Conservation (phyloP, 2,797 vertebrate species). For the Ceyx erithaca region DNA sequence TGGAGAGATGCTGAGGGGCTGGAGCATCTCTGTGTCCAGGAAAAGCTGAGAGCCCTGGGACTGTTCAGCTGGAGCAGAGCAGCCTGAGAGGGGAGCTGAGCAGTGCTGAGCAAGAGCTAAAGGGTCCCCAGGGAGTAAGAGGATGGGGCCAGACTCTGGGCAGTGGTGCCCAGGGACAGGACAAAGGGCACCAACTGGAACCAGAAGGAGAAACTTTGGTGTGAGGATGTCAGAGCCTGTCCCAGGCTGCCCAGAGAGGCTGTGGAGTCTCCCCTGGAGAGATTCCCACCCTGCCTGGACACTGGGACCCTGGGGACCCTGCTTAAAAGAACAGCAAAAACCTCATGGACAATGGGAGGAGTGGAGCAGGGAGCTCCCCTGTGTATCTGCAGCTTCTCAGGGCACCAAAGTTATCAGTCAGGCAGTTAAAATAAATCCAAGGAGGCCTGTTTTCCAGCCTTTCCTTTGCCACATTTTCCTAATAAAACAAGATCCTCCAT, state of each 20-base stretch:
- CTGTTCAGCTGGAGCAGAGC: neutral
- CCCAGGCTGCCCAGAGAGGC: neutral
- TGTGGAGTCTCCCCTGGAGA: neutral
- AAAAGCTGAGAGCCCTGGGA: neutral
- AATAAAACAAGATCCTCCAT: fast-evolving
- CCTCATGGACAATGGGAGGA: fast-evolving
- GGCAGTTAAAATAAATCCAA: neutral
- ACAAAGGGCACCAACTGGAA: neutral
- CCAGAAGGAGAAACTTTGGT: neutral
- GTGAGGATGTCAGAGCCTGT: neutral
- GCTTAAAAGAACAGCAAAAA: neutral
- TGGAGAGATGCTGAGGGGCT: neutral
- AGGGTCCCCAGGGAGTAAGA: no score
- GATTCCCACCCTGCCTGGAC: neutral
- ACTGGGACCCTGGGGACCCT: neutral
- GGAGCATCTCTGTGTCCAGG: neutral
- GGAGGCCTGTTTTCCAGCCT: neutral
- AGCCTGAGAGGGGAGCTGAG: neutral
- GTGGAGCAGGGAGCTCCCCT: neutral
- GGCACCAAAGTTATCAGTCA: neutral
- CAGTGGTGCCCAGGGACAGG: neutral
- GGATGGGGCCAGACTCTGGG: no score
- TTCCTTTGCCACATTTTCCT: neutral
- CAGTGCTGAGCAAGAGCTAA: no score
- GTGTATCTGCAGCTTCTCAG: neutral